Percentiles rank a stretch among this genome's conserved stretches.
phyloP scores from a whole-genome alignment of 2,888 invertebrate species.

The Boloria selene region DNA sequence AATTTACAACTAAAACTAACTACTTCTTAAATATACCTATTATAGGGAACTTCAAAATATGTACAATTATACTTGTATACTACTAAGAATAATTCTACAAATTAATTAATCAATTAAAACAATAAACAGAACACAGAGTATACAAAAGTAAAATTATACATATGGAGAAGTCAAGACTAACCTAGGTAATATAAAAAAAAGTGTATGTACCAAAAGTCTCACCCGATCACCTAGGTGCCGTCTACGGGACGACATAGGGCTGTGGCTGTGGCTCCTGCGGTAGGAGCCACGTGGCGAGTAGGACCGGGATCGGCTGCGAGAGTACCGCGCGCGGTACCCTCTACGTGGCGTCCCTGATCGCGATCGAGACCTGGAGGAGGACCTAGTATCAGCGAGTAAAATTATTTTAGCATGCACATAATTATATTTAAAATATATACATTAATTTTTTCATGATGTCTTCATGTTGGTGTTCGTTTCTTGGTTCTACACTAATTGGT shows the following conservation, averaged over 20 bases:
- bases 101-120: too few relatives aligned
- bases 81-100: background rate
- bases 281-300: conserved; percentile 84
- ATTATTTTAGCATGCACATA: conserved; percentile 13
- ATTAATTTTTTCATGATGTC: background rate
- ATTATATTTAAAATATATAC: background rate
- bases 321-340: conserved; percentile 81
- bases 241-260: conserved; percentile 91
- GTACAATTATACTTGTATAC: conserved; percentile 14
- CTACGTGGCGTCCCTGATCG: conserved; percentile 83
- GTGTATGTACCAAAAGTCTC: conserved; percentile 49
- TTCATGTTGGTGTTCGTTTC: conserved; percentile 1
- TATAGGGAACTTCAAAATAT: conserved; percentile 11
- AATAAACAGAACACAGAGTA: background rate
- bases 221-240: conserved; percentile 90
- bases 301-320: conserved; percentile 85
- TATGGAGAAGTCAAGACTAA: conserved; percentile 16
- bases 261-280: conserved; percentile 86
- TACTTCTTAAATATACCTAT: background rate
- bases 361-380: conserved; percentile 69
- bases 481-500: background rate
- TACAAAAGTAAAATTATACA: conserved; percentile 19
- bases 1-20: background rate
- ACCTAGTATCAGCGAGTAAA: conserved; percentile 32
- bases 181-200: conserved; percentile 8